Base-by-base conservation (phyloP, 1,140 invertebrate species). In the Druon quercuslanigerum region DNA sequence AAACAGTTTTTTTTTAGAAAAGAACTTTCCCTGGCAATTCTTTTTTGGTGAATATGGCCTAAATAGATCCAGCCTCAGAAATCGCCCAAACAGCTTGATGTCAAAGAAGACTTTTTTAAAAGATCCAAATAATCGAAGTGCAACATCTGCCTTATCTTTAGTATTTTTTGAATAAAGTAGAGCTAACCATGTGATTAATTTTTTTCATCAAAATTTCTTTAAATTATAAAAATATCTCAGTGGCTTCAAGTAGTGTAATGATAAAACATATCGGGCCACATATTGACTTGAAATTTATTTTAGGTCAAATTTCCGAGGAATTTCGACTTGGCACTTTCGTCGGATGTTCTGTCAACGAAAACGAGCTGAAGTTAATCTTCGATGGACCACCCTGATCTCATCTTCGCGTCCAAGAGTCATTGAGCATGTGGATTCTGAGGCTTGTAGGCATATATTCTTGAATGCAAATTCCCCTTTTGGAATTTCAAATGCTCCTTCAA, bases 281-380 rank as follows among this genome's bases (percentile, higher is more conserved):
- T 40, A 66, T 66, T 40, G 60, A 13, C 25, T 46, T n/a, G 4
- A 13, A 66, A 66, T 66, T 66, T 66, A 66, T 66, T 66, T 66
- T n/a, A 40, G 60, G 4, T 33, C 6, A 40, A 66, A 66, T 66
- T 66, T 66, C 60, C 40, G 13, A 40, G 25, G 13, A 66, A 66
- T 20, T 40, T 12, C 19, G 25, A 40, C 60, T 66, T 66, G 60
- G 60, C 60, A 66, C 60, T 66, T 66, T 66, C 60, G 25, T 66
- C 14, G 60, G 25, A 66, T 66, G 60, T 66, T 66, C 60, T 66
- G 60, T 66, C 60, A 66, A 66, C 60, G 60, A 66, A 66, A 66
- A 66, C 60, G 60, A 66, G 60, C 60, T 66, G 5, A 66, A 66
- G 60, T 66, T 66, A 66, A 66, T 66, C 60, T 66, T 66, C 60